Evolutionary conservation across 2,888 invertebrate genomes (phyloP).

Genomic region (Nomada fabriciana): DNA sequence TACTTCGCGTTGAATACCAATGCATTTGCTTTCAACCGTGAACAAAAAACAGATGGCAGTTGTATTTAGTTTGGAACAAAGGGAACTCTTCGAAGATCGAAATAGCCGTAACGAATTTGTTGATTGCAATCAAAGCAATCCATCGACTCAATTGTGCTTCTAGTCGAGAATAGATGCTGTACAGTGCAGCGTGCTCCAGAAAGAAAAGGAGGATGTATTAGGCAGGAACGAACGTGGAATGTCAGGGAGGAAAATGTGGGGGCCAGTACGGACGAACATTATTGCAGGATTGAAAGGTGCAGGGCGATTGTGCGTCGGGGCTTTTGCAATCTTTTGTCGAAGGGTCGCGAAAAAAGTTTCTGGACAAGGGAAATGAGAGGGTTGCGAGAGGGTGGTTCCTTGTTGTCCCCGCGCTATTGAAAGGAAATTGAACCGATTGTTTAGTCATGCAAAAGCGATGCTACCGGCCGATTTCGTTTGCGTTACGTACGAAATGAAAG

Average conservation of each 20-base stretch:
- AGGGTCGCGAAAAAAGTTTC: slow-evolving; percentile 37
- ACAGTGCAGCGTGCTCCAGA: no score
- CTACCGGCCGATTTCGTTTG: slow-evolving; percentile 62
- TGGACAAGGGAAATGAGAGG: background rate
- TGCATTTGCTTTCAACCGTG: no score
- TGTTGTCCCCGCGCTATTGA: slow-evolving; percentile 49
- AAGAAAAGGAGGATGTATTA: slow-evolving; percentile 13
- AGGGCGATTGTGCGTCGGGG: slow-evolving; percentile 30
- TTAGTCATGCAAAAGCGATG: slow-evolving; percentile 66
- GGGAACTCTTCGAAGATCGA: no score
- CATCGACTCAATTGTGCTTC: no score
- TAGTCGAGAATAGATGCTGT: no score
- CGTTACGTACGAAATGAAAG: slow-evolving; percentile 64
- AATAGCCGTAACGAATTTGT: no score
- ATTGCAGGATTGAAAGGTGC: slow-evolving; percentile 35
- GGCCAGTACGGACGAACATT: background rate
- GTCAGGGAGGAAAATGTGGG: background rate
- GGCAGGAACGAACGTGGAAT: background rate
- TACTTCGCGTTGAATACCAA: no score
- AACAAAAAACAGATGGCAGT: no score
- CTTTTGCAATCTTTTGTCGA: slow-evolving; percentile 49
- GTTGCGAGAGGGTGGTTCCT: slow-evolving; percentile 9
- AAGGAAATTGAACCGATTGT: slow-evolving; percentile 57
- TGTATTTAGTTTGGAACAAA: no score
- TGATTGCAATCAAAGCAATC: no score